Base-by-base conservation (phyloP, 2,888 invertebrate genomes). In the Rhagonycha lutea region DNA sequence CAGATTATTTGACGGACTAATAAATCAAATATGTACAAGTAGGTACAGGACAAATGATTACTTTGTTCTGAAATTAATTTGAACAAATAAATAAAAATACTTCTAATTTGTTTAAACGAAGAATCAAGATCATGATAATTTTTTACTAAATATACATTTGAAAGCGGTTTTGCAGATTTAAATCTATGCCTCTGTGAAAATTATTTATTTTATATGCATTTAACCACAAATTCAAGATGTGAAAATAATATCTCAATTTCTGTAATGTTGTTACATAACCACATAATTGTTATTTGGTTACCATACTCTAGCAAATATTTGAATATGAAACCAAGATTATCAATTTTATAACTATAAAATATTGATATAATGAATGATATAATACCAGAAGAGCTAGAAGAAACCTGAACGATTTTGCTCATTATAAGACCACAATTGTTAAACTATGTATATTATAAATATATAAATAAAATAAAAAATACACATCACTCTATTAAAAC, bases 401-500 rank as follows among this genome's bases (percentile, higher is more conserved):
- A 32, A 32, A 4, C 12, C 9, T 4, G 9, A 28, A 9, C 28
- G 8, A 28, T 28, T 28, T 12, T 32, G 4, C 12, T 32, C 4
- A 12, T 32, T 12, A 12, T 4, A 12, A 32, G 47, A 47, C 47
- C 47, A n/a, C 47, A 47, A 32, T 32, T 47, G n/a, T n/a, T n/a
- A 47, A n/a, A 47, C 2, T 7, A 7, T 12, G 4, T 32, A 12
- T n/a, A 47, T 47, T 47, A 47, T 47, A 18, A 18, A 18, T 18
- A 18, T 18, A 18, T 18, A 18, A 18, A 65, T 65, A 61, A 63
- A 71, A 63, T 71, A 29, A n/a, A 23, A 70, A 70, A 61, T 63
- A 14, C 47, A 71, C 32, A 71, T 71, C 71, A 32, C 14, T 62
- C 32, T 63, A 9, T 63, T 71, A 63, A 63, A 28, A 32, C 62